Evolutionary conservation across 2,113 vertebrate species (phyloP).

Genomic region (Myocastor coypus): DNA sequence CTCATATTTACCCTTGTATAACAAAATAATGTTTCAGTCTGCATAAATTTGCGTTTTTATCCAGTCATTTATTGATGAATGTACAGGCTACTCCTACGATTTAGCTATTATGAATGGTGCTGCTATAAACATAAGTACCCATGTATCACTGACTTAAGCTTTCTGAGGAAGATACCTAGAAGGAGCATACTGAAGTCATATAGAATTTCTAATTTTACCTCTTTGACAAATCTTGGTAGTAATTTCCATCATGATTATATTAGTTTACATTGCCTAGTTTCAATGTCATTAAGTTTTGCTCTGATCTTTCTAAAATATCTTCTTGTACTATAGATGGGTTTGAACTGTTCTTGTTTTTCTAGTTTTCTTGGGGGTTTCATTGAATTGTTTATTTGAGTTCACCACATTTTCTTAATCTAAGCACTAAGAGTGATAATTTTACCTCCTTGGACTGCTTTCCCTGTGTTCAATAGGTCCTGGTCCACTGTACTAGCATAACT

Average conservation of each 20-base stretch:
- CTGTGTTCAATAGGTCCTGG: neutral
- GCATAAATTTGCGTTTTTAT: neutral
- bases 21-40: neutral
- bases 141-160: neutral
- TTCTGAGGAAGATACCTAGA: neutral
- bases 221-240: neutral
- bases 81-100: neutral
- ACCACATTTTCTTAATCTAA: neutral
- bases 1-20: neutral
- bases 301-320: neutral
- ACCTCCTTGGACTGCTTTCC: neutral
- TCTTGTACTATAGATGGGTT: neutral
- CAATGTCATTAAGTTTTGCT: neutral
- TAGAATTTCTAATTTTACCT: neutral
- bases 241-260: neutral
- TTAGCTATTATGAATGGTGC: neutral
- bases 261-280: neutral
- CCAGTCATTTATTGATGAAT: neutral
- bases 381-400: neutral
- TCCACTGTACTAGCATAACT: neutral
- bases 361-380: neutral
- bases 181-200: neutral
- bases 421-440: neutral
- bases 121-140: neutral
- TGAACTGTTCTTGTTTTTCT: neutral